Evolutionary conservation across 2,113 vertebrate species (phyloP).

Genomic region (Puffinus mauretanicus): DNA sequence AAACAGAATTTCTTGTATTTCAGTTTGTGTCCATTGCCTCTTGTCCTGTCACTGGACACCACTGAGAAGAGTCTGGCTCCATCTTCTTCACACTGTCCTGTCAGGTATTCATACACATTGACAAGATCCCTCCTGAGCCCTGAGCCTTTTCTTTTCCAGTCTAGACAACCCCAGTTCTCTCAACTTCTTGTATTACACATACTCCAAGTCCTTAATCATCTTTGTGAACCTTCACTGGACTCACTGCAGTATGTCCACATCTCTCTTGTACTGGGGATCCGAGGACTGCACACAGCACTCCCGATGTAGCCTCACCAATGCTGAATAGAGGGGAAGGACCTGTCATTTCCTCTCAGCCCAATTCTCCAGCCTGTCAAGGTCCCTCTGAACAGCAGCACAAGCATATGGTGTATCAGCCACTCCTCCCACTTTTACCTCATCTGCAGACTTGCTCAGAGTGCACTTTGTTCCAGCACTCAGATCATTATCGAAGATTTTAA

Average conservation of each 20-base stretch:
- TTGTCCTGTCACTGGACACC: not conserved
- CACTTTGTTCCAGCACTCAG: not conserved
- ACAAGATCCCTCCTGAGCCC: not conserved
- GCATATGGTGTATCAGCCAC: not conserved
- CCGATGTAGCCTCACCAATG: rapidly evolving
- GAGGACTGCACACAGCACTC: not conserved
- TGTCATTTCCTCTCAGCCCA: not conserved
- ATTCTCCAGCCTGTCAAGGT: not conserved
- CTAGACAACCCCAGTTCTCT: not conserved
- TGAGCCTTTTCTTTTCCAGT: not conserved
- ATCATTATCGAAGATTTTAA: not conserved
- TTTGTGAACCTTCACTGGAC: not conserved
- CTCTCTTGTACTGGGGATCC: not conserved
- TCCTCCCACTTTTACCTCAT: not conserved
- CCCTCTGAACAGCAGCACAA: not conserved
- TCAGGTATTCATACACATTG: not conserved
- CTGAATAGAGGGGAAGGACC: not conserved
- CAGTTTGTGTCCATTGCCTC: not conserved
- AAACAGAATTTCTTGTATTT: not conserved
- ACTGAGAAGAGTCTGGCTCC: not conserved
- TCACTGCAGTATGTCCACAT: not conserved
- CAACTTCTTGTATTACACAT: not conserved
- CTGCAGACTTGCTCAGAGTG: not conserved
- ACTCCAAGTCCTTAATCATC: not conserved
- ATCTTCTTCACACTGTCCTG: not conserved